phyloP scores from a whole-genome alignment of 2,797 vertebrate species.

The Potorous gilbertii region DNA sequence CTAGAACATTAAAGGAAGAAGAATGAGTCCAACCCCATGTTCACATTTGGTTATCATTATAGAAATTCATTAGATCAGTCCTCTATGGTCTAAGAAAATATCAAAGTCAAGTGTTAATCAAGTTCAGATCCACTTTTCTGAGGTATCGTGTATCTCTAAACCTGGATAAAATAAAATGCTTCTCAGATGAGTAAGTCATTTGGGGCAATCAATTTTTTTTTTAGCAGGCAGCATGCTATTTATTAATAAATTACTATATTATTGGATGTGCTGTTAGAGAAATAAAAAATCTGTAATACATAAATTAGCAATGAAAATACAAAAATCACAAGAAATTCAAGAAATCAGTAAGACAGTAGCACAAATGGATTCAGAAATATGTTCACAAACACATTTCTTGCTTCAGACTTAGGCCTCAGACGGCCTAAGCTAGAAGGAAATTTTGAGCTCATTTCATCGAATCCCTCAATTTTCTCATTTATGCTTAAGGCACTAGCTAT shows the following conservation, averaged over 20 bases:
- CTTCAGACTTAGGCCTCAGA: constrained; percentile 55
- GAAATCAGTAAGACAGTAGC: constrained; percentile 78
- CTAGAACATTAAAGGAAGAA: background rate
- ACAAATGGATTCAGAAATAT: constrained; percentile 49
- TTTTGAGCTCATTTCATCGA: constrained; percentile 31
- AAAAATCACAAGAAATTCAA: constrained; percentile 71
- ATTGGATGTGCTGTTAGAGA: constrained; percentile 66
- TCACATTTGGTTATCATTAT: background rate
- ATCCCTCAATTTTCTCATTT: constrained; percentile 64
- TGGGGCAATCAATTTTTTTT: background rate
- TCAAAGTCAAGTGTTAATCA: background rate
- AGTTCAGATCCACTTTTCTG: constrained; percentile 20
- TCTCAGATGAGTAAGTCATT: constrained; percentile 55
- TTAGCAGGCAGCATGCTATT: constrained; percentile 64
- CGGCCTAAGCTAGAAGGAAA: constrained; percentile 16
- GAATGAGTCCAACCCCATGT: background rate
- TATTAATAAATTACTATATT: constrained; percentile 78
- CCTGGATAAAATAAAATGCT: constrained; percentile 56
- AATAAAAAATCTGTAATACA: constrained; percentile 72
- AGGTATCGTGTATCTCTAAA: constrained; percentile 37
- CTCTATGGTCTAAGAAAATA: background rate
- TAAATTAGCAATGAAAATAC: constrained; percentile 68
- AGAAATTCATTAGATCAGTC: background rate
- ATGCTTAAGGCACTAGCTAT: constrained; percentile 61
- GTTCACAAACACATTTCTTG: constrained; percentile 54